Base-by-base conservation (phyloP, 2,113 vertebrate species). In the Tachuris rubrigastra region DNA sequence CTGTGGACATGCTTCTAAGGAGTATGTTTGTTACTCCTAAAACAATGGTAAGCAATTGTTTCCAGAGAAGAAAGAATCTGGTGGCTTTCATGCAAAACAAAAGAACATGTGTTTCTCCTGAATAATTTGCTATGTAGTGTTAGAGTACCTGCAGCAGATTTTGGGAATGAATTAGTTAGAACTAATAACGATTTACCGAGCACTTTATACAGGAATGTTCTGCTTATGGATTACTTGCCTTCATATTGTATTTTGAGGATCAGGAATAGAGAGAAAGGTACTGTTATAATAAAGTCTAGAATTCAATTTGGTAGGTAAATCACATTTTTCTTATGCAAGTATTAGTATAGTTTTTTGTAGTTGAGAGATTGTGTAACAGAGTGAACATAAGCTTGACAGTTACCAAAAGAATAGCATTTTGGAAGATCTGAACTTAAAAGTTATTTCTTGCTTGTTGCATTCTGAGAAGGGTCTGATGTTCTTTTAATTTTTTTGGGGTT, bases 1-100 rank as follows among this genome's bases (percentile, higher is more conserved):
- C 99, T 2, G 99, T 99, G 39, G 99, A 99, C 97, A 99, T 99
- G 99, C 98, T 99, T 68, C 95, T 99, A 60, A 99, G 99, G 97
- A 99, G 99, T 66, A 99, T 99, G 99, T 99, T 99, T 55, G 98
- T 99, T 83, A 98, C 98, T 55, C 99, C 99, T 4, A 97, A 93
- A 73, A 99, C 99, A 25, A 98, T 99, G 99, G 99, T 99, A 97
- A 99, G 98, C 80, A 31, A 3, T 14, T 81, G 6, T 50, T 88
- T 35, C 49, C 80, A 86, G 50, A 41, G 12, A 37, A 87, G 21
- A 82, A 28, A 37, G 11, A 37, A 66, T 71, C 59, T 80, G 27
- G 2, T 76, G 6, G 52, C 12, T 72, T 91, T 8, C 8, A 8
- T n/a, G 50, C 41, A 66, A 35, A 78, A 60, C 47, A 46, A 73